Base-by-base conservation (phyloP, 2,888 invertebrate species). In the Hydriomena furcata region DNA sequence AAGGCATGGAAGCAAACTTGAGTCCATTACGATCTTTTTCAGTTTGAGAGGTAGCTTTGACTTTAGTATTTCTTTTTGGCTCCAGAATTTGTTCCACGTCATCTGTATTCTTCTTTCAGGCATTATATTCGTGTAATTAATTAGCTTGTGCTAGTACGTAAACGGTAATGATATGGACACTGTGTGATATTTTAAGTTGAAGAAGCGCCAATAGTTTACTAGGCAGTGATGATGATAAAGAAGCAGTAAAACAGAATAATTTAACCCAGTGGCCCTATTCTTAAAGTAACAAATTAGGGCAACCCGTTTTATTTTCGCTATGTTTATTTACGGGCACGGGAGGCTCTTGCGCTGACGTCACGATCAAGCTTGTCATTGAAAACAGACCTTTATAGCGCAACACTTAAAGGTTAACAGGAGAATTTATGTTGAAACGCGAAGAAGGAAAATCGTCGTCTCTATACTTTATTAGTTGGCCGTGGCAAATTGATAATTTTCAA, bases 281-380 rank as follows among this genome's bases (percentile, higher is more conserved):
- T 60, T 61, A 65, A 62, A 66, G 66, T 70, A 66, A 70, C 73
- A 70, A 76, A 72, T 74, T 71, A 76, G 73, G 73, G 58, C 76
- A 68, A 57, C 65, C 63, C 58, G 65, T 65, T 66, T 72, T 76
- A 76, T 74, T 74, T 75, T 71, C 60, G 61, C 58, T 43, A 64
- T 52, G 63, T 65, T 68, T 73, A 74, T 75, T 72, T 71, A 68
- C 55, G 65, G 66, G 51, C 55, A 51, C 41, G 46, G 51, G 64
- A 67, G 66, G 66, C 54, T 60, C 32, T 53, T 31, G 37, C 48
- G 42, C 43, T 72, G 66, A 71, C 66, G 66, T 71, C 67, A 69
- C 56, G 30, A 35, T 24, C 42, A 30, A 43, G 30, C 35, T 35
- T 49, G 45, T 43, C 28, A 40, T 31, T 49, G 63, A 48, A 64